A percentile compares a stretch with the other conserved stretches of the same genome.
These are phyloP conservation scores for Lontra canadensis DNA, from an alignment of 2,113 vertebrate species.

Conservation along the genomic window DNA sequence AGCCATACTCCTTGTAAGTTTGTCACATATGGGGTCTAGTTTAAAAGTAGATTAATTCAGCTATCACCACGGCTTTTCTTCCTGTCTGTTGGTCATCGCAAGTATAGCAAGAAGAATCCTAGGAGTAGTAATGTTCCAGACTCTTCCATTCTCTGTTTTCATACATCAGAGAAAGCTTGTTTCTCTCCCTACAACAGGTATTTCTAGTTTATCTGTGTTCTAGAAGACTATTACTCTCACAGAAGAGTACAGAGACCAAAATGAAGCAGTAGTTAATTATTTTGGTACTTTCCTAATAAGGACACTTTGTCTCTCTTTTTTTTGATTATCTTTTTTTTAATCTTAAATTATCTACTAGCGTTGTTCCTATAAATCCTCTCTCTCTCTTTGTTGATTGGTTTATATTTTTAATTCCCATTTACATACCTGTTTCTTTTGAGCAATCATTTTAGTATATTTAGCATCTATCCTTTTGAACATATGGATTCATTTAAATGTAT, in stretches of 20 bases:
- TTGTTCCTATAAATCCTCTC: not conserved
- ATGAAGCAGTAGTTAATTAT: not conserved
- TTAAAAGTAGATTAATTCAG: not conserved
- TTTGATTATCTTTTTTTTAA: not conserved
- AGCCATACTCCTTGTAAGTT: not conserved
- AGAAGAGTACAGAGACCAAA: not conserved
- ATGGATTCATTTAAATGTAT: not conserved
- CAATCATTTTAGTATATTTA: not conserved
- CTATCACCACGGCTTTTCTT: not conserved
- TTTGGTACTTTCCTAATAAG: not conserved
- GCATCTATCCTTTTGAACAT: not conserved
- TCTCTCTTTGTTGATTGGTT: not conserved
- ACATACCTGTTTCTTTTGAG: not conserved
- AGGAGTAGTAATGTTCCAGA: not conserved
- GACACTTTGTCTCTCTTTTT: not conserved
- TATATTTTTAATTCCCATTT: not conserved
- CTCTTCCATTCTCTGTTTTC: not conserved
- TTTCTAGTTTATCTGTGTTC: not conserved
- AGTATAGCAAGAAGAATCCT: not conserved
- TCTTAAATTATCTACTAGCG: not conserved
- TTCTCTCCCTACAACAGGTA: not conserved
- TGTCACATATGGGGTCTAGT: not conserved
- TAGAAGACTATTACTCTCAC: not conserved
- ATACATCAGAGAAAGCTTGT: not conserved
- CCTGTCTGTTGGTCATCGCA: not conserved